Evolutionary conservation across 1,140 invertebrate species (phyloP).

Genomic region (Latrodectus geometricus): DNA sequence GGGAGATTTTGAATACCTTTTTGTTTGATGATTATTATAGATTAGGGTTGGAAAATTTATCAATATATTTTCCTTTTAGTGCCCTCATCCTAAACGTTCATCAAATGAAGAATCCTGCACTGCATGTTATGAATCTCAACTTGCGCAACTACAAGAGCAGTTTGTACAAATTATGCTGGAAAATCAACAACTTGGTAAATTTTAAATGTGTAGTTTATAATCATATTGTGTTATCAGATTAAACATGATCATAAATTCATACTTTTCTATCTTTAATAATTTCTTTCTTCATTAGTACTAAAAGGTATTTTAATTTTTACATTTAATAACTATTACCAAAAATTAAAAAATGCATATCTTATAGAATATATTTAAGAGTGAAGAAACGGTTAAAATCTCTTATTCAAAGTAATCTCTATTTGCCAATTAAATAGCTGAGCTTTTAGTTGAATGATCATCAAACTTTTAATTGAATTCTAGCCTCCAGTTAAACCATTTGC

Average conservation of each 20-base stretch:
- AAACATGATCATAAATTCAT: neutral
- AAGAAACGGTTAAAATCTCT: too few relatives aligned
- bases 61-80: conserved; percentile 11
- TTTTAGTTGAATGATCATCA: too few relatives aligned
- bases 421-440: too few relatives aligned
- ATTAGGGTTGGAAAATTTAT: neutral
- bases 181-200: conserved; percentile 61
- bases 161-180: conserved; percentile 58
- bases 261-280: neutral
- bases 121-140: conserved; percentile 56
- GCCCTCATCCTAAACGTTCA: conserved; percentile 42
- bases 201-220: neutral
- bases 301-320: neutral
- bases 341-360: too few relatives aligned
- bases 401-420: too few relatives aligned
- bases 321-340: too few relatives aligned
- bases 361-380: too few relatives aligned
- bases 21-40: too few relatives aligned
- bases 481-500: too few relatives aligned
- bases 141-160: conserved; percentile 59
- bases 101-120: conserved; percentile 45
- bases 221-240: neutral
- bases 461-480: too few relatives aligned
- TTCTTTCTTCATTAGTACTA: neutral
- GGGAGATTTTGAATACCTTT: too few relatives aligned